These are phyloP conservation scores for Elachura formosa DNA, from an alignment of 2,113 vertebrate genomes.

Conservation along the genomic window DNA sequence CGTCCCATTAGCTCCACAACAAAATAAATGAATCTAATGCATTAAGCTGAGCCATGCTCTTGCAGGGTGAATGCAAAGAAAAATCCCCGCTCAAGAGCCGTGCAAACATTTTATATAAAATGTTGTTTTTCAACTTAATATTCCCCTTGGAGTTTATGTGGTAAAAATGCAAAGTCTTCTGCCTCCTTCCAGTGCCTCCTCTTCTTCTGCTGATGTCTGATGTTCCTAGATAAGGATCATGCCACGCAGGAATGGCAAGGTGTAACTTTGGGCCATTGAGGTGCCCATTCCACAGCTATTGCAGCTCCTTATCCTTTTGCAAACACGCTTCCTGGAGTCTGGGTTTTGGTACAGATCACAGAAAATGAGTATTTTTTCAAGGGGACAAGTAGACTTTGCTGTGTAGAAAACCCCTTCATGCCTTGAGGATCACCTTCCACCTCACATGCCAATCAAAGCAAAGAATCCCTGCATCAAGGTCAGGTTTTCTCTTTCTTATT, in stretches of 20 bases:
- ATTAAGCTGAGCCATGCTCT: background rate
- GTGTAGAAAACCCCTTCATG: background rate
- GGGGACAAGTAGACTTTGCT: background rate
- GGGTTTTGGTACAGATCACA: background rate
- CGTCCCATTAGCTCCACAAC: slow-evolving; percentile 36
- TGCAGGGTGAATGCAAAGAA: background rate
- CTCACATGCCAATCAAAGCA: background rate
- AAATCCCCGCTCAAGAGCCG: background rate
- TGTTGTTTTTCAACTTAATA: background rate
- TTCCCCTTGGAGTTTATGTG: background rate
- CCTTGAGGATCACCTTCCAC: background rate
- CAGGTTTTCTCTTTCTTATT: background rate
- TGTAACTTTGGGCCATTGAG: background rate
- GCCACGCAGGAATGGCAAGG: background rate
- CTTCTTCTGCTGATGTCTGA: background rate
- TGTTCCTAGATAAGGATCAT: rapidly evolving
- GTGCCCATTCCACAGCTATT: background rate
- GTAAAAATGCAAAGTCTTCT: background rate
- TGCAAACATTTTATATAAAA: background rate
- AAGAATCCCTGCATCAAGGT: background rate
- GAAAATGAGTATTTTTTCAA: background rate
- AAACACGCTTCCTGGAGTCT: background rate
- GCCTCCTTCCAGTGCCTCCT: background rate
- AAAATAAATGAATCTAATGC: slow-evolving; percentile 27
- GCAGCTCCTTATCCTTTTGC: background rate